Base-by-base conservation (phyloP, 2,888 invertebrate species). In the Tinea pellionella region DNA sequence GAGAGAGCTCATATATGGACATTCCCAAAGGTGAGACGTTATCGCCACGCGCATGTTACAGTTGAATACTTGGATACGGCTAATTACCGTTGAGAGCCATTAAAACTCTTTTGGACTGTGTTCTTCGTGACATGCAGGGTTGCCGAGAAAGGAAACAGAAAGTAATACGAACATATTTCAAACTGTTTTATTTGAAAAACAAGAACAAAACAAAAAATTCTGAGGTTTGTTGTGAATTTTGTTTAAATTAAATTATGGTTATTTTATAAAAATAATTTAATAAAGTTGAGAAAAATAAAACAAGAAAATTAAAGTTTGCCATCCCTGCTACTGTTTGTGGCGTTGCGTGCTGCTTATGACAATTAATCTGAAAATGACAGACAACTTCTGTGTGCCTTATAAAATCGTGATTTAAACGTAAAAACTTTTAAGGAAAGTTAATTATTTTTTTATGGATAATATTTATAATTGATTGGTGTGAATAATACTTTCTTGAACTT, bases 1-100 rank as follows among this genome's bases (percentile, higher is more conserved):
- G 55, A 55, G 16, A 55, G 24, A 16, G n/a, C 18, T 47, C 55
- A 47, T 47, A 60, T 32, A 51, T 56, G 60, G 55, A 32, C 42
- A 30, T 56, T 19, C 61, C 63, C 61, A 58, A 60, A 61, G 61
- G 61, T 70, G 69, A 71, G 71, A 72, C 71, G 62, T 63, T 71
- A 73, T 72, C 71, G 66, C 61, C 62, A 63, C 61, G 64, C 67
- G 67, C 68, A 43, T 59, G 59, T 47, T 43, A 59, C 59, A 43
- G 16, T 24, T 70, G 70, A 71, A 69, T 68, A 66, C 68, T 24
- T 70, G 70, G 70, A 69, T 68, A 66, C 68, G 69, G 67, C 67
- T 72, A 73, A 70, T 72, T 73, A 68, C 69, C 69, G 67, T 65
- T 63, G 65, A 68, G 65, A 69, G 67, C 59, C 59, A 59, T 59